Evolutionary conservation across 1,140 invertebrate genomes (phyloP).

Genomic region (Metaphire vulgaris): DNA sequence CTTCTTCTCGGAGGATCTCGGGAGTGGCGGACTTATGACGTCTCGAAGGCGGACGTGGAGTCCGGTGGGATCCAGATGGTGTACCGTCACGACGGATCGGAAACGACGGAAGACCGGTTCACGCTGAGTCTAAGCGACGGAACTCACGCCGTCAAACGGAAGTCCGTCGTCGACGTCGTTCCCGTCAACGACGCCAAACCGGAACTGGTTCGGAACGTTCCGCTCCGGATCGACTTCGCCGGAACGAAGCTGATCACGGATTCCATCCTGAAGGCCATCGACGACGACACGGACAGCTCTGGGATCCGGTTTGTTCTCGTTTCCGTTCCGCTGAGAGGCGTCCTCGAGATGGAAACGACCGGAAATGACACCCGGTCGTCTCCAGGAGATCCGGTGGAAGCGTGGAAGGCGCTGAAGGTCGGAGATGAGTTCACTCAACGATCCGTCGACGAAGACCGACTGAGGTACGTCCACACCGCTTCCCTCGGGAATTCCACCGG

Average conservation of each 20-base stretch:
- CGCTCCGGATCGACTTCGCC: conserved; percentile 47
- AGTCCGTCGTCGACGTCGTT: conserved; percentile 45
- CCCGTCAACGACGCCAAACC: conserved; percentile 52
- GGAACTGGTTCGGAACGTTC: conserved; percentile 48
- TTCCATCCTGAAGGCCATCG: conserved; percentile 44
- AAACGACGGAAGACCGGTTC: conserved; percentile 50
- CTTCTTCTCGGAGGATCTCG: conserved; percentile 41
- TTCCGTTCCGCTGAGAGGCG: conserved; percentile 40
- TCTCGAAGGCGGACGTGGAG: conserved; percentile 55
- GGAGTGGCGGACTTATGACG: conserved; percentile 52
- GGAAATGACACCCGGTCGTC: conserved; percentile 63
- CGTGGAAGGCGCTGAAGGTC: conserved; percentile 48
- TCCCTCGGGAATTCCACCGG: conserved; percentile 57
- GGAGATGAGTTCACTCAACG: conserved; percentile 68
- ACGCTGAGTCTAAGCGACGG: conserved; percentile 42
- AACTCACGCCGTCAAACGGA: conserved; percentile 46
- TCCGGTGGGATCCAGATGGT: conserved; percentile 44
- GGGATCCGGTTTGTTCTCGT: conserved; percentile 46
- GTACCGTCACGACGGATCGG: conserved; percentile 52
- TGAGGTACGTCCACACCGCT: conserved; percentile 81
- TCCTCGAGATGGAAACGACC: conserved; percentile 48
- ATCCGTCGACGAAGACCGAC: conserved; percentile 71
- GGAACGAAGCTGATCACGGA: conserved; percentile 46
- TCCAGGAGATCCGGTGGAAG: too few species aligned
- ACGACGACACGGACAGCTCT: conserved; percentile 48